Evolutionary conservation across 2,888 invertebrate genomes (phyloP), one percentile per base, ranked within the genome.

Genomic region (Rotaria socialis): DNA sequence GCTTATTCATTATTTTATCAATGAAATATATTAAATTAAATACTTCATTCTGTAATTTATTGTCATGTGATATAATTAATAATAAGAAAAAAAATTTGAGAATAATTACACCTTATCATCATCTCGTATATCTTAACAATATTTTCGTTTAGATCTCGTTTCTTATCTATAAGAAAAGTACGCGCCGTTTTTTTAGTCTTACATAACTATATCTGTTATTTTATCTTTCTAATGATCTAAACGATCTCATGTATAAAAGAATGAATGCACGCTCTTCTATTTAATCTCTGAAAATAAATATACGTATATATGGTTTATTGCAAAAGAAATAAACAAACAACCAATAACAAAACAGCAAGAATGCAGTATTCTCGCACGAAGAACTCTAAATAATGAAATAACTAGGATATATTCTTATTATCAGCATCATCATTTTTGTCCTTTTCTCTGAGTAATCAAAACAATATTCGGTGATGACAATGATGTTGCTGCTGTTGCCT

Each of bases 321-420:
- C 16, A 67, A n/a, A 67, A n/a, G 14, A 67, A 67, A 67, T 67
- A 35, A 67, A 67, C 67, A 67, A 67, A 6, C 67, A 67, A 67
- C 67, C 67, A 67, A 67, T 67, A 67, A 67, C 67, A 67, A 67
- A 67, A 27, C 35, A 35, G 0, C 10, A 19, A 67, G 35, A 14
- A 35, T 16, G 11, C 7, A 11, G 7, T 47, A 10, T 52, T 52
- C 16, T 52, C 3, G 11, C 52, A 52, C 16, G 8, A 11, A 52
- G 14, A 52, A 52, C 52, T 14, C 1, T 27, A 60, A 16, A 67
- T 35, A 16, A n/a, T 8, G n/a, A 24, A n/a, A n/a, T 58, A 58
- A 58, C 58, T n/a, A 7, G 35, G 11, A 67, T 14, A 67, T 16
- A 2, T 67, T 27, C 35, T 14, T 27, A 27, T 67, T 10, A 3